phyloP scores from a whole-genome alignment of 1,140 invertebrate genomes.

The Drosophila lowei region DNA sequence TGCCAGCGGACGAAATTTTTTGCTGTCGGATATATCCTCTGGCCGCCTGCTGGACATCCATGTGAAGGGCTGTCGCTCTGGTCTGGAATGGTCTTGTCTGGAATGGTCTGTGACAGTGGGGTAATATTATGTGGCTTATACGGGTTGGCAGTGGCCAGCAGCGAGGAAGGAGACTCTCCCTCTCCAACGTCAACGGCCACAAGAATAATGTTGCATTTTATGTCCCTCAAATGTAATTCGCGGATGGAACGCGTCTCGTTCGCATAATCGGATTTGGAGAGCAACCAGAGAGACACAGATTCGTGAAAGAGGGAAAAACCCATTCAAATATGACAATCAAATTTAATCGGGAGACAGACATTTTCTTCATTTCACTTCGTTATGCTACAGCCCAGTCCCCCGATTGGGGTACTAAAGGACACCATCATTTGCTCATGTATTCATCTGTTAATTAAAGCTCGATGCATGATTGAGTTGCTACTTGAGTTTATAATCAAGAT shows the following conservation, averaged over 20 bases:
- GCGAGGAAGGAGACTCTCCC: constrained; percentile 1
- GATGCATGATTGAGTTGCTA: too few relatives aligned
- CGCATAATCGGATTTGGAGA: constrained; percentile 74
- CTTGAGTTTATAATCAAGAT: too few relatives aligned
- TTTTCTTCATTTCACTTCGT: constrained; percentile 53
- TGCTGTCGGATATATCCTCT: too few relatives aligned
- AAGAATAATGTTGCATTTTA: constrained; percentile 80
- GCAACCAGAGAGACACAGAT: constrained; percentile 3
- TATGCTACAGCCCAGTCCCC: neutral
- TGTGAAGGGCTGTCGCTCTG: neutral
- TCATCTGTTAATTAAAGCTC: too few relatives aligned
- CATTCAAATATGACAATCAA: constrained; percentile 30
- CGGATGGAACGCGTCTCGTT: constrained; percentile 65
- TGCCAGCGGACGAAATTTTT: too few relatives aligned
- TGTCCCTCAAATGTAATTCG: constrained; percentile 78
- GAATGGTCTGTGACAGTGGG: constrained; percentile 15
- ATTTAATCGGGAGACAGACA: constrained; percentile 40
- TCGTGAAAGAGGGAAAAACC: neutral
- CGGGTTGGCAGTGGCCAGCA: constrained; percentile 21
- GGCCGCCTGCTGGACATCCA: constrained; percentile 33
- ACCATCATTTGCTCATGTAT: neutral
- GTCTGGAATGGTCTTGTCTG: too few relatives aligned
- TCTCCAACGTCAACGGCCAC: constrained; percentile 60
- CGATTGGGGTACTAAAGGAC: constrained; percentile 31
- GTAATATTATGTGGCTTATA: constrained; percentile 64